Evolutionary conservation across 2,888 invertebrate genomes (phyloP).

Genomic region (Ypsolopha scabrella): DNA sequence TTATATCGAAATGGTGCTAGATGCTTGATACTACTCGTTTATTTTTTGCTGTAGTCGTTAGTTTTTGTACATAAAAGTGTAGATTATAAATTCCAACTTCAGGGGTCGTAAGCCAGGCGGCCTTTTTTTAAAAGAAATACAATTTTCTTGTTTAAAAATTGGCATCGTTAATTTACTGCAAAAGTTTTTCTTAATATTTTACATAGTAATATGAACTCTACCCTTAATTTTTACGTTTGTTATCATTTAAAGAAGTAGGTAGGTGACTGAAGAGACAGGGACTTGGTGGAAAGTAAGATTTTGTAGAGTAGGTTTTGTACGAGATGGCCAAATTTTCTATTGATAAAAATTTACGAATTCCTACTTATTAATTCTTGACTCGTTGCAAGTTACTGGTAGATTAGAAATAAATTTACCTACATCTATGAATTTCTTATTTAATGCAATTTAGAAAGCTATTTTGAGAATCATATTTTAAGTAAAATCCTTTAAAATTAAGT

Average conservation of each 20-base stretch:
- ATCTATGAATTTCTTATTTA: neutral
- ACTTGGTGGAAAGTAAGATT: slow-evolving; percentile 25
- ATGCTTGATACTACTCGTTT: slow-evolving; percentile 52
- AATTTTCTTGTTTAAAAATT: neutral
- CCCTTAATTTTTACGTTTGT: neutral
- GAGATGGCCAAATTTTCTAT: slow-evolving; percentile 45
- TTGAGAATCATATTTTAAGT: neutral
- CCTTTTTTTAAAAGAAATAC: neutral
- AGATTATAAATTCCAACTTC: neutral
- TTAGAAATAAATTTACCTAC: neutral
- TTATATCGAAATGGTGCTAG: slow-evolving; percentile 68
- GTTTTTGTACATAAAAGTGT: slow-evolving; percentile 7
- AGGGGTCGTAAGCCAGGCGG: neutral
- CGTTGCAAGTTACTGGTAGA: slow-evolving; percentile 2
- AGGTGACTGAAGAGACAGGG: slow-evolving; percentile 61
- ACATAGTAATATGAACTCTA: neutral
- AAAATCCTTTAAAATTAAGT: neutral
- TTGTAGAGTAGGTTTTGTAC: slow-evolving; percentile 56
- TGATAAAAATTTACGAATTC: too few relatives aligned
- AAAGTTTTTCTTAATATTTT: neutral
- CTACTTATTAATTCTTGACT: too few relatives aligned
- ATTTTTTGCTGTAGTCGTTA: slow-evolving; percentile 37
- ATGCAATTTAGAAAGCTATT: neutral
- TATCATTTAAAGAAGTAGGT: neutral
- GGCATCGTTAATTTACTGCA: neutral